Base-by-base conservation (phyloP, 2,888 invertebrate genomes). In the Ctenicera cuprea region DNA sequence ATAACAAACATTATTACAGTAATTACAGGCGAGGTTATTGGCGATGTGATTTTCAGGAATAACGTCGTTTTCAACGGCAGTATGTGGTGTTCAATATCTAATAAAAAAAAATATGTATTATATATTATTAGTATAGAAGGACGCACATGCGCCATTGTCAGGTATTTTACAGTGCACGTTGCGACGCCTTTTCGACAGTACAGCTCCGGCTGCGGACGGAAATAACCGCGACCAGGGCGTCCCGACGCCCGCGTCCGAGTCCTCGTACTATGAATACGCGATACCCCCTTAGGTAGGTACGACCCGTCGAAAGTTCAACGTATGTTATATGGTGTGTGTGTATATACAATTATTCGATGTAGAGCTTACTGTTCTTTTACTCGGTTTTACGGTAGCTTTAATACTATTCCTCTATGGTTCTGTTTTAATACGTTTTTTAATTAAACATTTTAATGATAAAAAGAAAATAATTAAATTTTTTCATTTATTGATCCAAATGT, bases 141-240 rank as follows among this genome's bases (percentile, higher is more conserved):
- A 70, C 71, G 77, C 78, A 74, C 76, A 71, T 75, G 76, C 75
- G 76, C 77, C 65, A 70, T 76, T 69, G 71, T 77, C 73, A 71
- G 75, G 71, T 76, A 71, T 74, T 74, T 66, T 59, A 71, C 59
- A 71, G 18, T 74, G 69, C 66, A 70, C 73, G 76, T 70, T 77
- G 79, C 81, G 83, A 83, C 82, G 84, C 81, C 82, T 81, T 80
- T 77, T 76, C 77, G 81, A 81, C 83, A 84, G 85, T 86, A 83
- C 81, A 85, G 84, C 83, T 82, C 81, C 83, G 84, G 83, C 85
- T 80, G 80, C 82, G 82, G 83, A 83, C 84, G 83, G 83, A 85
- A 85, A 85, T 84, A 85, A 83, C 81, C 83, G 84, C 83, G 82
- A 83, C 79, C 79, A 77, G 79, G 82, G 81, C 83, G 81, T 80